These are phyloP conservation scores for Xestia ashworthii DNA, from an alignment of 2,888 invertebrate species.

Conservation along the genomic window DNA sequence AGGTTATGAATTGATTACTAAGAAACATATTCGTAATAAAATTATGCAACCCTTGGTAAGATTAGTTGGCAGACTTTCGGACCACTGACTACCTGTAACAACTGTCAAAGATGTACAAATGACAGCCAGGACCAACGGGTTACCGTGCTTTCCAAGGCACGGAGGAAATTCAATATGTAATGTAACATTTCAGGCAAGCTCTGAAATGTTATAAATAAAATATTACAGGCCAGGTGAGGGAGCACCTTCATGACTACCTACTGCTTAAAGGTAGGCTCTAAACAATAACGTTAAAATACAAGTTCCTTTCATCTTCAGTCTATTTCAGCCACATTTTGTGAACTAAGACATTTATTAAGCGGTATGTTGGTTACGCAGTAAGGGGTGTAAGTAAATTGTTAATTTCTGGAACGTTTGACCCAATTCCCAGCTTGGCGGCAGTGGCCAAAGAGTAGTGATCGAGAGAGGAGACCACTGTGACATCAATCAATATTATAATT, in stretches of 20 bases:
- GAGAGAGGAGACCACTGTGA: slow-evolving; percentile 28
- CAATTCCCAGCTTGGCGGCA: slow-evolving; percentile 70
- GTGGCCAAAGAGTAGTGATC: slow-evolving; percentile 66
- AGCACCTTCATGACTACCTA: no score
- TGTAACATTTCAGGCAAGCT: no score
- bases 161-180: not conserved
- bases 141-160: not conserved
- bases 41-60: no score
- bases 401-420: slow-evolving; percentile 82
- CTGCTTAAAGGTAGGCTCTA: not conserved
- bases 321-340: slow-evolving; percentile 38
- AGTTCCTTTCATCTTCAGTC: not conserved
- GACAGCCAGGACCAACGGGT: not conserved
- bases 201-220: no score
- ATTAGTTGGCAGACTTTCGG: not conserved
- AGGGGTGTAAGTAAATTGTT: slow-evolving; percentile 79
- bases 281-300: not conserved
- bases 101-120: not conserved
- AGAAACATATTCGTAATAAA: no score
- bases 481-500: not conserved
- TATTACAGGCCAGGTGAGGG: no score
- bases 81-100: not conserved
- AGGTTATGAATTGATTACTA: not conserved
- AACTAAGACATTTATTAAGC: slow-evolving; percentile 57
- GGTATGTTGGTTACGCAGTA: slow-evolving; percentile 56